Evolutionary conservation across 2,113 vertebrate genomes (phyloP).

Genomic region (Centropus bengalensis): DNA sequence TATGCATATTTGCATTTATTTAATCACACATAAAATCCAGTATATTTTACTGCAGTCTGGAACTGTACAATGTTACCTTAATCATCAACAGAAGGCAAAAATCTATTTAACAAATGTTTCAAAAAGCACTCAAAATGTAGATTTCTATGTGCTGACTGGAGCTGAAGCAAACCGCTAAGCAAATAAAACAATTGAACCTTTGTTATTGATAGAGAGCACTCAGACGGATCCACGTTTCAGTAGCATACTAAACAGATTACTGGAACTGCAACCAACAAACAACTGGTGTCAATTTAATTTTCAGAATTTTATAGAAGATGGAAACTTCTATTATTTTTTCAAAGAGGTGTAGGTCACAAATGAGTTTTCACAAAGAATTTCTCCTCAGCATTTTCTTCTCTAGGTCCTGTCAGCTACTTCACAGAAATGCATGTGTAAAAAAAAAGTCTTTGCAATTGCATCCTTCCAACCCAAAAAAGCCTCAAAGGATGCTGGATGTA

Average conservation of each 20-base stretch:
- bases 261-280: background rate
- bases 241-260: slow-evolving; percentile 51
- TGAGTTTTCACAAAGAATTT: background rate
- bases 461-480: background rate
- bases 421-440: accelerated
- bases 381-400: background rate
- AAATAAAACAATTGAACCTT: slow-evolving; percentile 63
- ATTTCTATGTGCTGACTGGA: slow-evolving; percentile 57
- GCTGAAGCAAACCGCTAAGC: background rate
- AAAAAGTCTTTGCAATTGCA: background rate
- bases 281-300: background rate
- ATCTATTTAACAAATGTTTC: slow-evolving; percentile 42
- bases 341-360: background rate
- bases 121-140: slow-evolving; percentile 54
- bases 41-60: background rate
- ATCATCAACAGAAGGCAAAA: slow-evolving; percentile 46
- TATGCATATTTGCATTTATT: background rate
- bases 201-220: slow-evolving; percentile 45
- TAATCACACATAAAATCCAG: slow-evolving; percentile 1
- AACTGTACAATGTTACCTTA: background rate
- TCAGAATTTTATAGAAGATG: background rate
- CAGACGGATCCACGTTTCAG: slow-evolving; percentile 5
- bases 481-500: accelerated
- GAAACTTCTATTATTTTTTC: background rate
- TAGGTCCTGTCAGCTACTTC: background rate